These are phyloP conservation scores for Melanchra persicariae DNA, from an alignment of 2,888 invertebrate genomes.

Conservation along the genomic window DNA sequence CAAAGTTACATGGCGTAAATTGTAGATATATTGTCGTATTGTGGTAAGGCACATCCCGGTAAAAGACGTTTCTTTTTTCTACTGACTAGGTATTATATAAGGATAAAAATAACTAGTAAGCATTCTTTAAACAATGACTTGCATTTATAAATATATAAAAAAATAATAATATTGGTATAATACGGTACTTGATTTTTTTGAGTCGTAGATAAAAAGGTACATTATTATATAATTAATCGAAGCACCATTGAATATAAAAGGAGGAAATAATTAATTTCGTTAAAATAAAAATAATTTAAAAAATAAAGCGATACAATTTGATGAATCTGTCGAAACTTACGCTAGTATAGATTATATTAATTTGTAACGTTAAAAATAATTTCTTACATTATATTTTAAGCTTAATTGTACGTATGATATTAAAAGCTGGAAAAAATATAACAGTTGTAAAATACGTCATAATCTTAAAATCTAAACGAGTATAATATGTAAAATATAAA, in stretches of 20 bases:
- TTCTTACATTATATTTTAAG: constrained; percentile 7
- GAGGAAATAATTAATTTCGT: no score
- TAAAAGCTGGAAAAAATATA: constrained; percentile 42
- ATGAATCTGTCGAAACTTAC: background rate
- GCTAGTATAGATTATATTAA: background rate
- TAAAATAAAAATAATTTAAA: no score
- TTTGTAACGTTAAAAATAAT: constrained; percentile 10
- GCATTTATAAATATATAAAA: constrained; percentile 1
- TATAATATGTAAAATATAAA: constrained; percentile 24
- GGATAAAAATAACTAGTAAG: constrained; percentile 2
- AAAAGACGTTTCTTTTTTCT: constrained; percentile 1
- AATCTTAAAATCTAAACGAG: constrained; percentile 2
- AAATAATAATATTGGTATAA: background rate
- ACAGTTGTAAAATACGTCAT: constrained; percentile 34
- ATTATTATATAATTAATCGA: no score
- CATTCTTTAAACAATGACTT: constrained; percentile 23
- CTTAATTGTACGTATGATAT: constrained; percentile 15
- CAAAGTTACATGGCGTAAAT: background rate
- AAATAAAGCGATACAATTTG: background rate
- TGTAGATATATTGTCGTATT: background rate
- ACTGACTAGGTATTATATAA: constrained; percentile 32
- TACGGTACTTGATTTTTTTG: constrained; percentile 1
- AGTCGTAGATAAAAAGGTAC: background rate
- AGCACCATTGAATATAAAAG: no score
- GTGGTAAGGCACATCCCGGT: constrained; percentile 18